Evolutionary conservation across 2,888 invertebrate genomes (phyloP).

Genomic region (Anagyrus pseudococci): DNA sequence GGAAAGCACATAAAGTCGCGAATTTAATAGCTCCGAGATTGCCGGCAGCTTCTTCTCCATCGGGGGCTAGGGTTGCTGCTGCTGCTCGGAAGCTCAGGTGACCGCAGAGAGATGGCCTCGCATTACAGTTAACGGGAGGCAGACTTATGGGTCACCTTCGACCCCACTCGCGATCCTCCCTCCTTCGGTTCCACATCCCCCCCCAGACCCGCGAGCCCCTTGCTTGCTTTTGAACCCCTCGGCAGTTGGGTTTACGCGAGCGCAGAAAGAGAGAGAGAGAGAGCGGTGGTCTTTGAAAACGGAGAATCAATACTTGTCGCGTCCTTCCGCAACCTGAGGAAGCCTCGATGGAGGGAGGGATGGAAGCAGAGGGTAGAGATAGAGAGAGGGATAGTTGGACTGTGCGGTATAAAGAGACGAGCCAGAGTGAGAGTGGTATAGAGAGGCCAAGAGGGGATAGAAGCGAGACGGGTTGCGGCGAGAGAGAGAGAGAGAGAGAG

Average conservation of each 20-base stretch:
- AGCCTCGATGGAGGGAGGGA: neutral
- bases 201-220: too few species aligned
- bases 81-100: neutral
- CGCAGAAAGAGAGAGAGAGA: too few species aligned
- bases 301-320: conserved; percentile 32
- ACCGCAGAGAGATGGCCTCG: conserved; percentile 32
- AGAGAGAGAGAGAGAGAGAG: neutral
- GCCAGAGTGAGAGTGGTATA: too few species aligned
- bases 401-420: too few species aligned
- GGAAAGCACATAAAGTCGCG: conserved; percentile 9
- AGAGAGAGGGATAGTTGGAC: conserved; percentile 11
- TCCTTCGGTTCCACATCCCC: neutral
- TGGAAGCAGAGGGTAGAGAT: neutral
- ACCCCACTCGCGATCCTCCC: too few species aligned
- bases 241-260: too few species aligned
- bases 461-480: too few species aligned
- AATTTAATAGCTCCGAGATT: conserved; percentile 41
- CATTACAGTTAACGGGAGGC: conserved; percentile 41
- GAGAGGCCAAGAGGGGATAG: too few species aligned
- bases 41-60: conserved; percentile 40
- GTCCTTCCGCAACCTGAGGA: neutral
- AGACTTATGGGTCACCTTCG: conserved; percentile 30
- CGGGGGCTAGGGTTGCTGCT: conserved; percentile 2
- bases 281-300: conserved; percentile 1
- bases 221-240: too few species aligned